Evolutionary conservation across 1,140 invertebrate genomes (phyloP), one percentile per base, ranked within the genome.

Genomic region (Samia ricini): DNA sequence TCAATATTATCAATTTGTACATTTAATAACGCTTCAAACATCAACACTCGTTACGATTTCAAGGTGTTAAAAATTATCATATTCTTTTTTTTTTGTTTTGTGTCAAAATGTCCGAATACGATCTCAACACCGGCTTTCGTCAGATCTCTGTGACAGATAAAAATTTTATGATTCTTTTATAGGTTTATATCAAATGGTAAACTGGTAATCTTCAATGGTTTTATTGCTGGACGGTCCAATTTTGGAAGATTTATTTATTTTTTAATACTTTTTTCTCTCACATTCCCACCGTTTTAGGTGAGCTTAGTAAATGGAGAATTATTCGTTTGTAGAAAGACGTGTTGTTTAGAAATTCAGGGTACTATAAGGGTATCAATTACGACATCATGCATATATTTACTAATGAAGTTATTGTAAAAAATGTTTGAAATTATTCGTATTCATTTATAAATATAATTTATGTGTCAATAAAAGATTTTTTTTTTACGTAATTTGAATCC

Each of bases 161-260:
- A 36, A 57, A 21, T 57, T 57, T 57, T 42, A 57, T 18, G 56
- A 57, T 57, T 33, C 26, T 57, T 57, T 57, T 57, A 57, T 52
- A 23, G 51, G 51, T 52, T 52, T 7, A 23, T 52, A 52, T 52
- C 51, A n/a, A 23, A 21, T 23, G 21, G 56, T 57, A 36, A 57
- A 33, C 15, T 20, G 18, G 24, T 57, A 42, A 57, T 57, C 26
- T 57, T 57, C 52, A 55, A 23, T 24, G 22, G 21, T 55, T 55
- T 55, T 55, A 55, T 55, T 55, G 24, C 52, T 42, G 15, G 33
- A 42, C n/a, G 33, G 33, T 42, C 33, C 15, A 42, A n/a, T 42
- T 42, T 42, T 15, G 10, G 33, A 1, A 10, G n/a, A 42, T 42
- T 42, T 42, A 12, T 12, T 42, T 42, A 29, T 29, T 29, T 5